A percentile compares a stretch with the other conserved stretches of the same genome.
phyloP scores from a whole-genome alignment of 2,113 vertebrate genomes.

The Tyrannus savana region DNA sequence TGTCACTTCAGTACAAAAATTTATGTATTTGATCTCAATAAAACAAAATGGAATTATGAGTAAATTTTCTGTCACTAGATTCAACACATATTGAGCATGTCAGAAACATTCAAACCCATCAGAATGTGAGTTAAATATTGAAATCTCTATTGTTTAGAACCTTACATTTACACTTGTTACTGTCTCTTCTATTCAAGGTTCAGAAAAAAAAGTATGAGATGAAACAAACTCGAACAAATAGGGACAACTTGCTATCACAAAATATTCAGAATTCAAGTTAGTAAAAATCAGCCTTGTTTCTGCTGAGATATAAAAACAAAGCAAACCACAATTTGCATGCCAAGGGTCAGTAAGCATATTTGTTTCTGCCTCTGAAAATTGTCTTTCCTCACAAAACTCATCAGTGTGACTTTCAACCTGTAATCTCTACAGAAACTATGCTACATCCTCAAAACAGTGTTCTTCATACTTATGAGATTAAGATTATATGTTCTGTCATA shows the following conservation, averaged over 20 bases:
- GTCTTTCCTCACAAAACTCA: not conserved
- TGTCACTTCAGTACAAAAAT: not conserved
- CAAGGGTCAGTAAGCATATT: not conserved
- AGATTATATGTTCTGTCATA: not conserved
- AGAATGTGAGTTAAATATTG: conserved; percentile 5
- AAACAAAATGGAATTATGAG: not conserved
- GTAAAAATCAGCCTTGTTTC: not conserved
- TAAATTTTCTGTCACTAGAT: not conserved
- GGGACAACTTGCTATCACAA: not conserved
- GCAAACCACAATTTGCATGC: not conserved
- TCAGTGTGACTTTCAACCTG: not conserved
- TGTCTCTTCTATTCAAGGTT: not conserved
- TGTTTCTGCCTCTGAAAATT: not conserved
- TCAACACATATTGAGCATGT: not conserved
- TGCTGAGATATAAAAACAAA: not conserved
- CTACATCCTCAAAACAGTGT: not conserved
- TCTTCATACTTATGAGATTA: not conserved
- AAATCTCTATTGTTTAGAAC: not conserved
- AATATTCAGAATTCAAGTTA: not conserved
- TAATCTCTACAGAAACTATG: not conserved
- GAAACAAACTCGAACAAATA: not conserved
- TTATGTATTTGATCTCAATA: not conserved
- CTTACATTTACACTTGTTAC: not conserved
- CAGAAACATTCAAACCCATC: conserved; percentile 1
- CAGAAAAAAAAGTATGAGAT: not conserved